Evolutionary conservation across 2,113 vertebrate species (phyloP), one percentile per base, ranked within the genome.

Genomic region (Rhipidura dahli): DNA sequence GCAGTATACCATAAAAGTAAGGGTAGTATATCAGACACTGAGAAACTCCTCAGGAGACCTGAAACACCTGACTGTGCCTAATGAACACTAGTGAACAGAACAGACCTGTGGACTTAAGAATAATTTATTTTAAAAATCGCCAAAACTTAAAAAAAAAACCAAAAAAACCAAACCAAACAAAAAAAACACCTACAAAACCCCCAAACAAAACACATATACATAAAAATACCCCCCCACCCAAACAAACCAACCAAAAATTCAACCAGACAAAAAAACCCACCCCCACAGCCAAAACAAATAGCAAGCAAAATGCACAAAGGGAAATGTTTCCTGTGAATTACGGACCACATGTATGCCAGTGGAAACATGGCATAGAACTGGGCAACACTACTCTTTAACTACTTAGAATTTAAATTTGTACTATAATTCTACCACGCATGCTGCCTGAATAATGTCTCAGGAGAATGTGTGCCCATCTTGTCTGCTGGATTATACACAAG

Each of bases 201-300:
- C 35, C n/a, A 65, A 57, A 28, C 7, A 13, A 75, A 75, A 45
- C 22, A 35, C 22, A 35, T 6, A 59, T 15, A 16, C 28, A 5
- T 8, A 28, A 57, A 31, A 15, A 17, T 9, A 33, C 7, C 53
- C 31, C 27, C 27, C 2, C 8, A 23, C 16, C 20, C 17, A 66
- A 27, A 2, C 6, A 13, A 28, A 24, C 6, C 22, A 37, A 18
- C 9, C 30, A 63, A 53, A 19, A 28, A 37, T 26, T 59, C 57
- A 59, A 59, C n/a, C 21, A 23, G 53, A 35, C 8, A 44, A 44
- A 53, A 61, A 21, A 24, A 1, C 2, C n/a, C 28, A 47, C 17
- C 7, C 1, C 0, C 1, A 42, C 7, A 7, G 8, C 11, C 28
- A 37, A 10, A 90, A 69, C 23, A 78, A 81, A 35, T 3, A 69